These are phyloP conservation scores for Brachyhypopomus gauderio DNA, from an alignment of 2,113 vertebrate species.

Conservation along the genomic window DNA sequence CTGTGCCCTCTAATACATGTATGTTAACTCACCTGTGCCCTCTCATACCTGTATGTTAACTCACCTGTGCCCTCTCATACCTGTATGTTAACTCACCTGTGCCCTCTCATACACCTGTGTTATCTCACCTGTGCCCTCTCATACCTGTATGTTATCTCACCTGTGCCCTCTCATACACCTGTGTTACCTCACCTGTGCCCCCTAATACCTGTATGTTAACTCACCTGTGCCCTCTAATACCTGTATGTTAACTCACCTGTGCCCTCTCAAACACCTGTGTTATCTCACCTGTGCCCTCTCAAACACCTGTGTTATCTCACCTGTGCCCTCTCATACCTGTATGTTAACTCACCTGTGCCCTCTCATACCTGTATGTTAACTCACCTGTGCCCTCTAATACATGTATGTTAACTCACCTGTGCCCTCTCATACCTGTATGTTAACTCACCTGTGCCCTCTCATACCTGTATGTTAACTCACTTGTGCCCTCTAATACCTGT, in stretches of 20 bases:
- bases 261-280: not conserved
- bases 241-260: conserved; percentile 75
- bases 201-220: not conserved
- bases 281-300: no score
- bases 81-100: conserved; percentile 78
- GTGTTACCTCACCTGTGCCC: no score
- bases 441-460: conserved; percentile 68
- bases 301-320: conserved; percentile 62
- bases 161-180: no score
- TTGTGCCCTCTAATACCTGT: no score
- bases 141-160: conserved; percentile 64
- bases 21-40: no score
- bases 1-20: not conserved
- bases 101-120: not conserved
- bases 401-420: conserved; percentile 73
- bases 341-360: conserved; percentile 75
- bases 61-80: conserved; percentile 90
- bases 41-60: not conserved
- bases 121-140: no score
- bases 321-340: no score
- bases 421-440: no score
- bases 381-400: no score
- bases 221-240: no score
- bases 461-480: not conserved
- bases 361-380: not conserved